Evolutionary conservation across 2,113 vertebrate species (phyloP).

Genomic region (Coryphaenoides rupestris): DNA sequence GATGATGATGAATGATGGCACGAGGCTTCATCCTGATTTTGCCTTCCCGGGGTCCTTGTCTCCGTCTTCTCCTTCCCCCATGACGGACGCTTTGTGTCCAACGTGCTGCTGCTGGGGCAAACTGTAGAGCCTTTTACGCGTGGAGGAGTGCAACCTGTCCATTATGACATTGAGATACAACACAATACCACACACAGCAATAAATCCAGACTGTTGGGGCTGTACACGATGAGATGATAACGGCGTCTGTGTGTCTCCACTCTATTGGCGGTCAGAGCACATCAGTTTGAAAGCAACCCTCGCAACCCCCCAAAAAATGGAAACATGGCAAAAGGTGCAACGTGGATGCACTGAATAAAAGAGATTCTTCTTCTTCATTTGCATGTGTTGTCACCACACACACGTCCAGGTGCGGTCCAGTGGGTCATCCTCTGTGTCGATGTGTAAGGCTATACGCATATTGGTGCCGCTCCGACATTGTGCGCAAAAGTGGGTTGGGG

Average conservation of each 20-base stretch:
- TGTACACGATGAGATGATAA: slow-evolving; percentile 35
- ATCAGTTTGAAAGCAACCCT: slow-evolving; percentile 67
- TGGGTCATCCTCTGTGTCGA: slow-evolving; percentile 52
- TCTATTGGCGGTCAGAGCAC: slow-evolving; percentile 63
- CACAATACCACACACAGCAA: slow-evolving; percentile 27
- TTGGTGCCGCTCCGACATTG: slow-evolving; percentile 59
- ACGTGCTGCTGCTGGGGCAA: slow-evolving; percentile 96
- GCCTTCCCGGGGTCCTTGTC: slow-evolving; percentile 89
- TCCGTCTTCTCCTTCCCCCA: slow-evolving; percentile 86
- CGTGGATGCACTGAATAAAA: slow-evolving; percentile 48
- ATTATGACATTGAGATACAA: slow-evolving; percentile 75
- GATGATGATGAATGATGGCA: too few species aligned
- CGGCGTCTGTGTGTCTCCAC: slow-evolving; percentile 55
- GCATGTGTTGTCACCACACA: slow-evolving; percentile 63
- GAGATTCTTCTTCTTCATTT: slow-evolving; percentile 45
- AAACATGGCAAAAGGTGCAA: slow-evolving; percentile 65
- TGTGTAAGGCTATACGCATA: slow-evolving; percentile 49
- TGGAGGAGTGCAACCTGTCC: slow-evolving; percentile 94
- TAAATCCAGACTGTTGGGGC: slow-evolving; percentile 44
- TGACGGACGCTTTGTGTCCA: slow-evolving; percentile 87
- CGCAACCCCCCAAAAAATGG: slow-evolving; percentile 44
- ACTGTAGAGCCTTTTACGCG: slow-evolving; percentile 98
- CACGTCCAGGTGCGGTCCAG: slow-evolving; percentile 54
- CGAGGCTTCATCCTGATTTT: slow-evolving; percentile 91
- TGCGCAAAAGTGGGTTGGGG: slow-evolving; percentile 60